phyloP scores from a whole-genome alignment of 1,140 invertebrate genomes.

The Caerostris darwini region DNA sequence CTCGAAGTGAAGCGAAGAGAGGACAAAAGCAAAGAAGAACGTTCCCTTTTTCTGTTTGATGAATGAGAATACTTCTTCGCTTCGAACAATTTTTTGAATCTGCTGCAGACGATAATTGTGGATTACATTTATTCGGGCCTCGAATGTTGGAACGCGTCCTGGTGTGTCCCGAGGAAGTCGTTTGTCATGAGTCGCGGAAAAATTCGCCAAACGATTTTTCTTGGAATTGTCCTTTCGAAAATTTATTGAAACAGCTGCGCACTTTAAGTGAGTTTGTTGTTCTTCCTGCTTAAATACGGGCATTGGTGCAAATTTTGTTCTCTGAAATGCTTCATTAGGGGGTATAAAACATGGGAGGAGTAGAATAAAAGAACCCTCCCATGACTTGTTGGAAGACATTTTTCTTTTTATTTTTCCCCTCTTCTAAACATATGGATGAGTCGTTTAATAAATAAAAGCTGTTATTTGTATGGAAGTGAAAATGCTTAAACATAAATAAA shows the following conservation, averaged over 20 bases:
- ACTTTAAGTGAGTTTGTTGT: background rate
- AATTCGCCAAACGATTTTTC: conserved; percentile 12
- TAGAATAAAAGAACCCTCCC: no score
- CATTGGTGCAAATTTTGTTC: background rate
- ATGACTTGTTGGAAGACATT: no score
- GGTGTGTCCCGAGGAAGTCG: conserved; percentile 33
- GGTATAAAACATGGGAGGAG: background rate
- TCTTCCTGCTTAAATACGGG: background rate
- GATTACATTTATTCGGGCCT: conserved; percentile 23
- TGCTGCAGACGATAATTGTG: conserved; percentile 19
- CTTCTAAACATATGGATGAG: no score
- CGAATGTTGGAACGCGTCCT: conserved; percentile 32
- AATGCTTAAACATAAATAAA: no score
- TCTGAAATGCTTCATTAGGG: background rate
- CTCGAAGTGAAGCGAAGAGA: conserved; percentile 36
- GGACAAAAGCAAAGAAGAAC: background rate
- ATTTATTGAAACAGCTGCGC: conserved; percentile 22
- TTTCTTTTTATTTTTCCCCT: no score
- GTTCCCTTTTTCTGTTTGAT: conserved; percentile 24
- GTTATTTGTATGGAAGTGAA: no score
- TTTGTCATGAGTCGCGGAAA: background rate
- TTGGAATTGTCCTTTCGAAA: background rate
- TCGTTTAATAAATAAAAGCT: no score
- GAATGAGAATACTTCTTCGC: background rate
- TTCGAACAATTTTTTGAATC: conserved; percentile 36